Conservation (phyloP, 2,113 vertebrate species). For the Leucoraja erinaceus region DNA sequence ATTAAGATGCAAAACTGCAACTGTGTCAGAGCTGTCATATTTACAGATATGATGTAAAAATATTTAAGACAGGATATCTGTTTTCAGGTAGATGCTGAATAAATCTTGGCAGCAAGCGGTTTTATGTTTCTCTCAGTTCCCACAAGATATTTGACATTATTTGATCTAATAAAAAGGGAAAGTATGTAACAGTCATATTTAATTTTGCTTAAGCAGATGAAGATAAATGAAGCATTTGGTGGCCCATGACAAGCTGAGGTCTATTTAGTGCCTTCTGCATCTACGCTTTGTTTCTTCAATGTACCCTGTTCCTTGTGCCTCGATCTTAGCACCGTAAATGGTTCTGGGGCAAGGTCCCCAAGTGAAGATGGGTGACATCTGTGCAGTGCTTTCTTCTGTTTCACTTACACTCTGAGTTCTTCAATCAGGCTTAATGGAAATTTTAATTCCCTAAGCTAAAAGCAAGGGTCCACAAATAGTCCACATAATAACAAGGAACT, state of each 20-base stretch:
- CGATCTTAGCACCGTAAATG: neutral
- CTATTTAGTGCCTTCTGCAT: conserved; percentile 70
- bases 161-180: conserved; percentile 99
- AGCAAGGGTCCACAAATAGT: neutral
- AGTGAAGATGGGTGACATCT: neutral
- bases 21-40: conserved; percentile 25
- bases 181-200: conserved; percentile 94
- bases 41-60: conserved; percentile 11
- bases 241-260: conserved; percentile 75
- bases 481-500: neutral
- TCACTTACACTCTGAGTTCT: neutral
- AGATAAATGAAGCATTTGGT: conserved; percentile 93
- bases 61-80: conserved; percentile 26
- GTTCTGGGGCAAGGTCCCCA: neutral
- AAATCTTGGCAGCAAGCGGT: conserved; percentile 4
- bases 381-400: neutral
- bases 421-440: conserved; percentile 11
- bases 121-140: conserved; percentile 51
- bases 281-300: neutral
- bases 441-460: conserved; percentile 13
- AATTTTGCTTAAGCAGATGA: conserved; percentile 98
- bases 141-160: conserved; percentile 73
- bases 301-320: neutral
- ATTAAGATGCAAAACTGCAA: conserved; percentile 1
- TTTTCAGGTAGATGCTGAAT: conserved; percentile 21